Evolutionary conservation across 2,888 invertebrate species (phyloP), one percentile per base, ranked within the genome.

Genomic region (Thecophora atra): DNA sequence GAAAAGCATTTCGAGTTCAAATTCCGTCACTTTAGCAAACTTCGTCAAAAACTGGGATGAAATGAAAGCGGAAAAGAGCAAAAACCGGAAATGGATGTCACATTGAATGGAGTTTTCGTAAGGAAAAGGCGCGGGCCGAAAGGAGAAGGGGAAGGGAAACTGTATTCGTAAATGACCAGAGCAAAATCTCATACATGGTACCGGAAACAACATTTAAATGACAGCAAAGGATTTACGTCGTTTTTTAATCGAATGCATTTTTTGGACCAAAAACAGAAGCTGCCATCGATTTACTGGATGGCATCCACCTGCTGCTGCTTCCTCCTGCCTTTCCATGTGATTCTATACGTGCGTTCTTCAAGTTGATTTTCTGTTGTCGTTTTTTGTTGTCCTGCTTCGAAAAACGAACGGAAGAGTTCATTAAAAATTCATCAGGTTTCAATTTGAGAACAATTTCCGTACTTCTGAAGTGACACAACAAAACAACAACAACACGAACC

Each of bases 371-470:
- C 54, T 21, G n/a, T 52, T 17, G 52, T 52, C 13, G 52, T 26
- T 56, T 15, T 21, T 21, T 21, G n/a, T 52, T 17, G 52, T 52
- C 13, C 15, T 26, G 19, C 5, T 21, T 13, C 56, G 47, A 47
- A 42, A 24, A 42, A 24, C 7, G 11, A 66, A 68, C 72, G 72
- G 68, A 64, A 72, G 66, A 72, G 47, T 64, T 54, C 72, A 68
- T 72, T 72, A 72, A 72, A 72, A 72, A 54, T 68, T 62, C 72
- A 37, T 69, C 68, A 68, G 63, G 68, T 64, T 69, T 68, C 72
- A 72, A 72, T 72, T 72, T 68, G 62, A 64, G 69, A 72, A 64
- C 72, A 72, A 72, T 72, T 72, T 72, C 72, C 72, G 72, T 42
- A 37, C 56, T 21, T 11, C 28, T 51, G 66, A 63, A 72, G 58